These are phyloP conservation scores for Pimpla rufipes DNA, from an alignment of 2,888 invertebrate genomes.

Conservation along the genomic window DNA sequence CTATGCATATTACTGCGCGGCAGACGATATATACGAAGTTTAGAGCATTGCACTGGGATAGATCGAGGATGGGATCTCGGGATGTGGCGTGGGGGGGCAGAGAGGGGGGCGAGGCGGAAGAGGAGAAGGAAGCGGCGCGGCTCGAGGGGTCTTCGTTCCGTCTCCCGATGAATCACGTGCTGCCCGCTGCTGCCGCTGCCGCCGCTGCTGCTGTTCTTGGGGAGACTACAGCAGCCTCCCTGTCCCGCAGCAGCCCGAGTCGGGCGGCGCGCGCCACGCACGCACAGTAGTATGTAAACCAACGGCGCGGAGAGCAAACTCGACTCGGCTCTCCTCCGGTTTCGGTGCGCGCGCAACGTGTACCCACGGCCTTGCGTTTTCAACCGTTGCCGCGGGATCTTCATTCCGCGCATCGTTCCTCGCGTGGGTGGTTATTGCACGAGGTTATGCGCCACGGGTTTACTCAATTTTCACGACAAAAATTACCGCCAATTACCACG, in stretches of 20 bases:
- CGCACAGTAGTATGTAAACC: conserved; percentile 18
- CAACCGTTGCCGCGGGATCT: conserved; percentile 57
- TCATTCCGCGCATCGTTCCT: conserved; percentile 71
- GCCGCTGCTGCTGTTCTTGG: conserved; percentile 20
- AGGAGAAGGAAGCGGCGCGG: conserved; percentile 26
- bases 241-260: not conserved
- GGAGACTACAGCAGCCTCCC: conserved; percentile 28
- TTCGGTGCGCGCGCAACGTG: conserved; percentile 57
- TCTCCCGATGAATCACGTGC: conserved; percentile 49
- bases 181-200: too few species aligned
- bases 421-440: conserved; percentile 66
- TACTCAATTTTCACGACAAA: not conserved
- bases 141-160: conserved; percentile 40
- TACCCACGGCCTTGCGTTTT: conserved; percentile 47
- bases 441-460: conserved; percentile 9
- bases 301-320: conserved; percentile 17
- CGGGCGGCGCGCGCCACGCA: too few species aligned
- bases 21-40: conserved; percentile 12
- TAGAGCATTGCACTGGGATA: conserved; percentile 53
- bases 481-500: not conserved
- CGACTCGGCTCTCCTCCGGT: conserved; percentile 25
- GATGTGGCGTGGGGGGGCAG: conserved; percentile 37
- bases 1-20: conserved; percentile 39
- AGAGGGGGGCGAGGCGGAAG: conserved; percentile 15
- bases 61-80: conserved; percentile 27